Percentiles rank a stretch among this genome's conserved stretches.
These are phyloP conservation scores for Hymenopus coronatus DNA, from an alignment of 2,888 invertebrate species.

Conservation along the genomic window DNA sequence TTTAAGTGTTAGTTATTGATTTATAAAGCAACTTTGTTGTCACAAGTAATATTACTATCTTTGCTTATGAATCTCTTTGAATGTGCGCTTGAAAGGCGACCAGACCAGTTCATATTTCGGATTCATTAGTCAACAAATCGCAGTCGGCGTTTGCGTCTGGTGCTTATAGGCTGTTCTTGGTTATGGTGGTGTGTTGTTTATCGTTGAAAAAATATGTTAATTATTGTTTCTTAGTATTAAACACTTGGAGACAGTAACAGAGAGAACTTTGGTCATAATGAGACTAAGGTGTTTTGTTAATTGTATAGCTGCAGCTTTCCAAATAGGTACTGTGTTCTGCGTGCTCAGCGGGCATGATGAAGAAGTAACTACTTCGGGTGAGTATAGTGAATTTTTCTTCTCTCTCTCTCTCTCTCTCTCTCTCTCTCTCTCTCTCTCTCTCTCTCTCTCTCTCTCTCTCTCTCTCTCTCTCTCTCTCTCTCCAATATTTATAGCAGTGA, in stretches of 20 bases:
- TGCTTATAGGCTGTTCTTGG: no score
- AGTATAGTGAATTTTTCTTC: background rate
- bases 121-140: background rate
- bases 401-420: background rate
- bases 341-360: conserved; percentile 11
- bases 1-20: no score
- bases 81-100: background rate
- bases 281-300: conserved; percentile 14
- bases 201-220: background rate
- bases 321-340: background rate
- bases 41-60: background rate
- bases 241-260: background rate
- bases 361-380: conserved; percentile 4
- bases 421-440: background rate
- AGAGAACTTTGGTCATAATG: conserved; percentile 11
- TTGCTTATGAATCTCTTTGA: background rate
- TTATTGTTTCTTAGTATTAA: conserved; percentile 3
- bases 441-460: background rate
- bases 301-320: conserved; percentile 15
- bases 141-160: background rate
- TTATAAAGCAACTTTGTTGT: no score
- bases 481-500: no score
- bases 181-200: no score
- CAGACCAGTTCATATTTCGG: background rate
- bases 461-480: background rate